Evolutionary conservation across 2,113 vertebrate species (phyloP).

Genomic region (Eretmochelys imbricata): DNA sequence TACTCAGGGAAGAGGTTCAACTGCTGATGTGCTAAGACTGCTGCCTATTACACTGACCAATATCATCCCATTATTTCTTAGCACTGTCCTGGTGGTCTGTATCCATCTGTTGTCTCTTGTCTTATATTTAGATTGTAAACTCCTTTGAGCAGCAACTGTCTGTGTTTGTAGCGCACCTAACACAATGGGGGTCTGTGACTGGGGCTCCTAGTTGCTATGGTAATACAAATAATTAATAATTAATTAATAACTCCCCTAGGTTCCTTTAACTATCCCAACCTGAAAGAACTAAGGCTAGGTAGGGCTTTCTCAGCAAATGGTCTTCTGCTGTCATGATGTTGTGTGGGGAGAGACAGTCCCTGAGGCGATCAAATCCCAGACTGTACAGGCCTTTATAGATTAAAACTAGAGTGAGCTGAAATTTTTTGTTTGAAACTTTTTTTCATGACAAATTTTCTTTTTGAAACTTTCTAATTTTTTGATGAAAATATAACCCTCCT

Average conservation of each 20-base stretch:
- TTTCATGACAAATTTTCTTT: background rate
- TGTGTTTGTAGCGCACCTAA: too few relatives aligned
- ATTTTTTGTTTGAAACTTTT: background rate
- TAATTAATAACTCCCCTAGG: too few relatives aligned
- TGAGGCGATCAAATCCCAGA: background rate
- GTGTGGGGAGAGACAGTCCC: too few relatives aligned
- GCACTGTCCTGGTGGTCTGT: background rate
- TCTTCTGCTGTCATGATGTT: background rate
- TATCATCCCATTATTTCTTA: background rate
- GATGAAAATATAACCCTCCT: too few relatives aligned
- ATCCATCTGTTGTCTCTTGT: background rate
- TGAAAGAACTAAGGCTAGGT: background rate
- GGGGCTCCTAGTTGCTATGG: background rate
- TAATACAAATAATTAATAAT: background rate
- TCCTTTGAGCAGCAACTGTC: too few relatives aligned
- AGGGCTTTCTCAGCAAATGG: background rate
- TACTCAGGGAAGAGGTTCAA: background rate
- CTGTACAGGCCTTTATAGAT: background rate
- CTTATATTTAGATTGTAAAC: background rate
- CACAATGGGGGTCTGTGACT: background rate
- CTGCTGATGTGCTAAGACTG: background rate
- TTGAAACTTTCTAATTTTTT: too few relatives aligned
- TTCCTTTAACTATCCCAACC: background rate
- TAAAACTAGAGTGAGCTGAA: background rate
- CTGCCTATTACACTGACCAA: background rate